These are phyloP conservation scores for Collichthys lucidus DNA, from an alignment of 2,113 vertebrate species.

Conservation along the genomic window DNA sequence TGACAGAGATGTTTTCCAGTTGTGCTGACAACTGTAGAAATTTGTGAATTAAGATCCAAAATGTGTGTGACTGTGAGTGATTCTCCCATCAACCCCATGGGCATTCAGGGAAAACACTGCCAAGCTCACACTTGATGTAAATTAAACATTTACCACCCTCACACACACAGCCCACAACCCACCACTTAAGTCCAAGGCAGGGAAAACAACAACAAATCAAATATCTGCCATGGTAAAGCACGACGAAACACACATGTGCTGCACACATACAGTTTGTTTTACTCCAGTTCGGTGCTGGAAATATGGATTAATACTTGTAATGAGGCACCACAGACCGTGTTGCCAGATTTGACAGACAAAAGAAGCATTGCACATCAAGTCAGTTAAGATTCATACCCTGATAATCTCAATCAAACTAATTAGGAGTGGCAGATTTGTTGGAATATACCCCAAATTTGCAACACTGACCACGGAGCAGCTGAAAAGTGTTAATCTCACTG, in stretches of 20 bases:
- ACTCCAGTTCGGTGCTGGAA: too few species aligned
- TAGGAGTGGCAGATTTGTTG: not conserved
- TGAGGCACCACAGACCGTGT: not conserved
- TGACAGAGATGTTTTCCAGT: slow-evolving; percentile 6
- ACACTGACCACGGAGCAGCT: not conserved
- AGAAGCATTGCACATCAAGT: not conserved
- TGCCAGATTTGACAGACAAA: slow-evolving; percentile 5
- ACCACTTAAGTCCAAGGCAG: slow-evolving; percentile 68
- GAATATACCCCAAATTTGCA: not conserved
- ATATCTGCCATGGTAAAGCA: slow-evolving; percentile 37
- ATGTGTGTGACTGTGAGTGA: slow-evolving; percentile 42
- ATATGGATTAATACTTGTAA: not conserved
- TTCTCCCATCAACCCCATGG: slow-evolving; percentile 41
- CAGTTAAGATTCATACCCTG: not conserved
- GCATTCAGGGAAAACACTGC: slow-evolving; percentile 57
- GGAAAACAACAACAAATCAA: slow-evolving; percentile 79
- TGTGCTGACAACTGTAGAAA: slow-evolving; percentile 24
- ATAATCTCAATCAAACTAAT: not conserved
- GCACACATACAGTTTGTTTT: not conserved
- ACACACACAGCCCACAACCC: slow-evolving; percentile 62
- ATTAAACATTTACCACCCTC: slow-evolving; percentile 76
- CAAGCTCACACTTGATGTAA: slow-evolving; percentile 69
- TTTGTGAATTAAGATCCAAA: slow-evolving; percentile 31
- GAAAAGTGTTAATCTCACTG: slow-evolving; percentile 1
- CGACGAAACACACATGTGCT: slow-evolving; percentile 39